Evolutionary conservation across 2,888 invertebrate genomes (phyloP).

Genomic region (Calameuta pallipes): DNA sequence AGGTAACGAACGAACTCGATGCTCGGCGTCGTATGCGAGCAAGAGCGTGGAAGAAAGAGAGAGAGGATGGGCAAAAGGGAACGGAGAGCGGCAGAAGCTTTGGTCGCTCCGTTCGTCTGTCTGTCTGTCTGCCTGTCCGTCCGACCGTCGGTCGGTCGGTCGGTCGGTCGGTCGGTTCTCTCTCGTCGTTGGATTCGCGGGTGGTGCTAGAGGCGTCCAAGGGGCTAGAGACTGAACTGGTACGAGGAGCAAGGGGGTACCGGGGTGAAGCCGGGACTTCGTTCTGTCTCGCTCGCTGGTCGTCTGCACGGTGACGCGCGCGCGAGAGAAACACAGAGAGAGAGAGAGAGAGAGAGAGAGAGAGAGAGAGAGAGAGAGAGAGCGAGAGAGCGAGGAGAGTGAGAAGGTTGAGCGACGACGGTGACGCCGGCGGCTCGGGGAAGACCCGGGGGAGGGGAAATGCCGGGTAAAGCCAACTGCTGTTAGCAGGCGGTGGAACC

Average conservation of each 20-base stretch:
- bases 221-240: background rate
- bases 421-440: background rate
- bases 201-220: background rate
- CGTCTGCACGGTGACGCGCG: background rate
- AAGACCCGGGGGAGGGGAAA: background rate
- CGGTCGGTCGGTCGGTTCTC: background rate
- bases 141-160: background rate
- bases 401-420: background rate
- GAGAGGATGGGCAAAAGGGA: background rate
- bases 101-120: background rate
- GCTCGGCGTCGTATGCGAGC: background rate
- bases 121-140: background rate
- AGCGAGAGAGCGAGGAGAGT: background rate
- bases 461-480: constrained; percentile 19
- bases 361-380: background rate
- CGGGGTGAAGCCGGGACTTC: background rate
- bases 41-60: background rate
- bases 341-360: background rate
- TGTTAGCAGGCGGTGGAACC: constrained; percentile 22
- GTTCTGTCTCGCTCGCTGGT: background rate
- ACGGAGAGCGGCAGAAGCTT: background rate
- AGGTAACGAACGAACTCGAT: background rate
- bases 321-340: background rate
- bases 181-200: background rate
- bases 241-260: background rate